phyloP scores from a whole-genome alignment of 2,113 vertebrate species.

The Crotophaga sulcirostris region DNA sequence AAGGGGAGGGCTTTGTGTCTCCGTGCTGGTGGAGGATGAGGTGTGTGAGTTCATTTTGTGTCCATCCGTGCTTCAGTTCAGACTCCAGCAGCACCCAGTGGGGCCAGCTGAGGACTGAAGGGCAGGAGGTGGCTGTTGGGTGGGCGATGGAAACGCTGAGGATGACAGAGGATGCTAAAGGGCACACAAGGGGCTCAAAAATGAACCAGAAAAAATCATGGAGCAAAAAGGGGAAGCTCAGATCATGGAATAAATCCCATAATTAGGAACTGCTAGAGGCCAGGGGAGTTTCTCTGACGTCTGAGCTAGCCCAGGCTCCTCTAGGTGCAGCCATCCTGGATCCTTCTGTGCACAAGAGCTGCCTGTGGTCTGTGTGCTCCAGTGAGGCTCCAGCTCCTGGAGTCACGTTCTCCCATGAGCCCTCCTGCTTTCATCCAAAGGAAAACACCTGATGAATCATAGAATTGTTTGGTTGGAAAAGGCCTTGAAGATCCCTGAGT shows the following conservation, averaged over 20 bases:
- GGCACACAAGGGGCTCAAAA: not conserved
- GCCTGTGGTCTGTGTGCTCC: not conserved
- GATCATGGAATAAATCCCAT: not conserved
- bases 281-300: not conserved
- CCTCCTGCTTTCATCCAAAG: not conserved
- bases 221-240: not conserved
- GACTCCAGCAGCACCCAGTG: not conserved
- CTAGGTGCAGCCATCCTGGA: not conserved
- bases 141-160: fast-evolving
- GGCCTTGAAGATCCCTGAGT: too few relatives aligned
- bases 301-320: not conserved
- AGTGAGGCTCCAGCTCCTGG: not conserved
- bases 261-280: not conserved
- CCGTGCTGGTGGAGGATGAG: not conserved
- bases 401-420: fast-evolving
- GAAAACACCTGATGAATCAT: too few relatives aligned
- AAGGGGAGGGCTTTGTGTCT: not conserved
- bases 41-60: not conserved
- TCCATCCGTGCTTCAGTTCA: not conserved
- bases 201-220: not conserved
- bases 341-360: not conserved
- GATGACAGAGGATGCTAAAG: not conserved
- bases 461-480: too few relatives aligned
- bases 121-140: not conserved
- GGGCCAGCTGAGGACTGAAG: not conserved